A percentile compares a stretch with the other conserved stretches of the same genome.
These are phyloP conservation scores for Cosmia trapezina DNA, from an alignment of 2,888 invertebrate species.

Conservation along the genomic window DNA sequence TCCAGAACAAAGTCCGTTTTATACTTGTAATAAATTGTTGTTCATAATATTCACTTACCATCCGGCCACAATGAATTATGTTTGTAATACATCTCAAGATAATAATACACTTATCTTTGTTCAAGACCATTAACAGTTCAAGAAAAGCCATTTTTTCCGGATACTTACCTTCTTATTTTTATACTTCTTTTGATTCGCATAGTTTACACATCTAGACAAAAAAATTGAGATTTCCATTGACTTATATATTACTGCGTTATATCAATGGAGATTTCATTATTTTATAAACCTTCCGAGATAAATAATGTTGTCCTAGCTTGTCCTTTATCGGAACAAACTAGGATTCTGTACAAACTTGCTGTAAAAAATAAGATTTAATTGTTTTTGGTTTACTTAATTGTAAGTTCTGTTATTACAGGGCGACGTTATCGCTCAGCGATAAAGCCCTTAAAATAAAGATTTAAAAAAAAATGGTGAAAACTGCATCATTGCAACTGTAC, in stretches of 20 bases:
- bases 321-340: too few species aligned
- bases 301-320: too few species aligned
- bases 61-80: constrained; percentile 26
- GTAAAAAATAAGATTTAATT: too few species aligned
- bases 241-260: too few species aligned
- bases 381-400: too few species aligned
- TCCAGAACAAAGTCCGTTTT: neutral
- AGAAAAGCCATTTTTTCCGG: neutral
- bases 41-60: constrained; percentile 12
- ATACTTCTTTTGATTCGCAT: neutral
- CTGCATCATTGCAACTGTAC: neutral
- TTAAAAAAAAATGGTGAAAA: too few species aligned
- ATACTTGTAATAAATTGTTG: neutral
- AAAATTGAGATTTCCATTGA: neutral
- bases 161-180: neutral
- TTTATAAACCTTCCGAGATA: neutral
- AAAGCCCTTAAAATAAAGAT: too few species aligned
- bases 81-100: neutral
- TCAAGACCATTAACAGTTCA: constrained; percentile 14
- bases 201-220: too few species aligned
- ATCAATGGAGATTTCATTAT: neutral
- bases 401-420: too few species aligned
- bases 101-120: constrained; percentile 21
- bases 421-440: too few species aligned
- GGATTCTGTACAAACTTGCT: too few species aligned